phyloP scores from a whole-genome alignment of 2,113 vertebrate species.

The Amblyopsis rosae region DNA sequence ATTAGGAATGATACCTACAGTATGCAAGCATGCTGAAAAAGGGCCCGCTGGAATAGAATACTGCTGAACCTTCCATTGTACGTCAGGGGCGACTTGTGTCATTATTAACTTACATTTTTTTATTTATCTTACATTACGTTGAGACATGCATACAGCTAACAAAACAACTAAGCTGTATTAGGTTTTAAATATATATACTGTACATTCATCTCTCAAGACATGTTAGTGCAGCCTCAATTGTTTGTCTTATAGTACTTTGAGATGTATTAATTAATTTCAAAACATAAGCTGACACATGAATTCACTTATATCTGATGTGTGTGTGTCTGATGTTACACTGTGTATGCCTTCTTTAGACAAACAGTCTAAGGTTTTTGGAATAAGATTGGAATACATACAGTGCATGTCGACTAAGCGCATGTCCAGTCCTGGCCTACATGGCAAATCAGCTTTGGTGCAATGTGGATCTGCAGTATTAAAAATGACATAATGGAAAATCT shows the following conservation, averaged over 20 bases:
- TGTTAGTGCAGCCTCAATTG: neutral
- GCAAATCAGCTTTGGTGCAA: constrained; percentile 8
- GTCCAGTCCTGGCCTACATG: neutral
- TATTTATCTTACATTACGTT: no score
- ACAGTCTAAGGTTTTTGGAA: neutral
- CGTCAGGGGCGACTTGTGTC: no score
- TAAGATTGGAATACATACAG: neutral
- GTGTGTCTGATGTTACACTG: constrained; percentile 2
- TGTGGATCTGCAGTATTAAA: constrained; percentile 11
- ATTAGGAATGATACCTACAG: constrained; percentile 12
- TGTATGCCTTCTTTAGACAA: constrained; percentile 9
- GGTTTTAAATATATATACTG: no score
- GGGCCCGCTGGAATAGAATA: no score
- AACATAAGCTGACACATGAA: neutral
- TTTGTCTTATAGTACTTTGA: neutral
- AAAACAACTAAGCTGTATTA: no score
- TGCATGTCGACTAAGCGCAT: constrained; percentile 12
- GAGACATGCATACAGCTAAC: no score
- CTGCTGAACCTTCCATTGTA: no score
- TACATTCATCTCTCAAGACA: no score
- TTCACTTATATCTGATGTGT: neutral
- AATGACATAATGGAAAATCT: constrained; percentile 21
- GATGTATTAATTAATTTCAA: neutral
- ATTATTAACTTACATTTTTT: no score
- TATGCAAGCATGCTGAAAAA: no score